A percentile compares a stretch with the other conserved stretches of the same genome.
Conservation (phyloP, 2,797 vertebrate species). For the Enteromius mattozi region DNA sequence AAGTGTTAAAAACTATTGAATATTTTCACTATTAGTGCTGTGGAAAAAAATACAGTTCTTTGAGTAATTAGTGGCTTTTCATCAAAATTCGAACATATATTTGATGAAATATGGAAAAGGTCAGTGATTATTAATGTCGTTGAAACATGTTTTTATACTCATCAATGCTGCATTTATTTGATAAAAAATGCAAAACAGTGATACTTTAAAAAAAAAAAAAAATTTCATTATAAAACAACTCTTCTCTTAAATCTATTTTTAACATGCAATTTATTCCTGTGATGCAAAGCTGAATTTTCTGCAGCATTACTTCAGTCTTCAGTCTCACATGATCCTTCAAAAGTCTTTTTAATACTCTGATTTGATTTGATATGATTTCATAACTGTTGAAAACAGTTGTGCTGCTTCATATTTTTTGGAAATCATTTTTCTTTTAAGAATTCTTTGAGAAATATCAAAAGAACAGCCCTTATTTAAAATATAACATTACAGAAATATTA, state of each 20-base stretch:
- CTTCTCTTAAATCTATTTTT: neutral
- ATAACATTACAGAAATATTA: too few species aligned
- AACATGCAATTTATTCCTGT: neutral
- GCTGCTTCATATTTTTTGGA: neutral
- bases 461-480: neutral
- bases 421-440: neutral
- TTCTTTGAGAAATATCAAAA: neutral
- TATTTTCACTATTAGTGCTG: neutral
- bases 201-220: neutral
- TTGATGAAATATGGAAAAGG: neutral
- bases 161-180: neutral
- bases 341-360: neutral
- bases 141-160: neutral
- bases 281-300: neutral
- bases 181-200: neutral
- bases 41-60: neutral
- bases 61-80: neutral
- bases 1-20: neutral
- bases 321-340: neutral
- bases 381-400: neutral
- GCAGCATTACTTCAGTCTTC: neutral
- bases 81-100: neutral
- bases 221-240: too few species aligned
- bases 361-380: neutral
- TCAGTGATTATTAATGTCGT: neutral